phyloP scores from a whole-genome alignment of 2,113 vertebrate species.

The Aphelocoma coerulescens region DNA sequence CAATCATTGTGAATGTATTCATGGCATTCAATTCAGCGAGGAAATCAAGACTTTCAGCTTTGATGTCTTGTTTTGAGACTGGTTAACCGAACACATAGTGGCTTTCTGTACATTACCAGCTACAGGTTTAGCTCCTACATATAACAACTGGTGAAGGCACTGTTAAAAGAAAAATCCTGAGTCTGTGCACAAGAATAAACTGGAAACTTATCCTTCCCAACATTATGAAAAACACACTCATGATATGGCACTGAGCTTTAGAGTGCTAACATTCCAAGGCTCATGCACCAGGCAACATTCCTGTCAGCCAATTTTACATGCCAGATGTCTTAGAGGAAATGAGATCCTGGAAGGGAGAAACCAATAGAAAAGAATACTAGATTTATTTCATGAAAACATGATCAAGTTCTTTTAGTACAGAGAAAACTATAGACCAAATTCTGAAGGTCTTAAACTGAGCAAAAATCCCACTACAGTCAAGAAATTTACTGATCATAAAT shows the following conservation, averaged over 20 bases:
- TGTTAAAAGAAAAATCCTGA: not conserved
- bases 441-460: not conserved
- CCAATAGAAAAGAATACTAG: not conserved
- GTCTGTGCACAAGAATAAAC: constrained; percentile 54
- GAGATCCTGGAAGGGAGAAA: not conserved
- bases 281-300: constrained; percentile 29
- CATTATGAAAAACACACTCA: constrained; percentile 64
- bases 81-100: not conserved
- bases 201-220: constrained; percentile 61
- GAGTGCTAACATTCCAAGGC: constrained; percentile 34
- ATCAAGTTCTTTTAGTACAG: not conserved
- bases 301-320: not conserved
- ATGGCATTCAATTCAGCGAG: not conserved
- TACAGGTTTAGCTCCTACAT: not conserved
- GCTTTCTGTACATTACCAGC: not conserved
- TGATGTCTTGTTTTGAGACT: not conserved
- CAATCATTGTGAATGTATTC: not conserved
- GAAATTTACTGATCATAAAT: not conserved
- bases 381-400: constrained; percentile 15
- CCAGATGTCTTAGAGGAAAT: constrained; percentile 37
- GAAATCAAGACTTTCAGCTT: not conserved
- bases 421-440: not conserved
- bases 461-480: not conserved
- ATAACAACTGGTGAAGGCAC: not conserved
- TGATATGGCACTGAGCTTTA: constrained; percentile 52